Conservation (phyloP, 2,888 invertebrate species). For the Mechanitis messenoides region DNA sequence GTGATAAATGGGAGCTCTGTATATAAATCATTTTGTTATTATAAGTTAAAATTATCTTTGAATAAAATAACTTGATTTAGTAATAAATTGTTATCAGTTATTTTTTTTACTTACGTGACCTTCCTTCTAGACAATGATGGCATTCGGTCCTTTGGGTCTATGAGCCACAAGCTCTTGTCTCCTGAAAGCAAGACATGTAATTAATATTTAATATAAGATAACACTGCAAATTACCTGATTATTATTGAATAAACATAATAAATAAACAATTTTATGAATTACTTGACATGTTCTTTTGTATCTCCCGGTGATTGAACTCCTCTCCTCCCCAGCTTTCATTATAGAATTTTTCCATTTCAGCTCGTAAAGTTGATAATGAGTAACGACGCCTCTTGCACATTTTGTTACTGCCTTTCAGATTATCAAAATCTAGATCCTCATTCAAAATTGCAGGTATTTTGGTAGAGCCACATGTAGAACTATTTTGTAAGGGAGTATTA, state of each 20-base stretch:
- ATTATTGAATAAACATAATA: background rate
- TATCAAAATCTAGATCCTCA: conserved; percentile 66
- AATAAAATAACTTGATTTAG: too few relatives aligned
- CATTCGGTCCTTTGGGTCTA: conserved; percentile 67
- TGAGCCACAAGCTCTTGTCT: conserved; percentile 75
- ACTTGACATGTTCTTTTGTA: conserved; percentile 81
- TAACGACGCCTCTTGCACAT: conserved; percentile 52
- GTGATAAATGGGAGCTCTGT: too few relatives aligned
- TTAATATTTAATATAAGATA: conserved; percentile 6
- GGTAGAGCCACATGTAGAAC: conserved; percentile 58
- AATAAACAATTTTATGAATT: conserved; percentile 22
- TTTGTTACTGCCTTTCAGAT: conserved; percentile 60
- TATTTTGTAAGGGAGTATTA: conserved; percentile 23
- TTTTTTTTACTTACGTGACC: conserved; percentile 49
- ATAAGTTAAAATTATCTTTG: too few relatives aligned
- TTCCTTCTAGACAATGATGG: conserved; percentile 50
- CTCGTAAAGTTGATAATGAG: conserved; percentile 59
- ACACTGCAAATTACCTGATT: background rate
- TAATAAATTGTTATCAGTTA: background rate
- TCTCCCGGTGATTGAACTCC: conserved; percentile 74
- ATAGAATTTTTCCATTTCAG: conserved; percentile 80
- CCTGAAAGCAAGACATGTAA: conserved; percentile 52
- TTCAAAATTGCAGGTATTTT: conserved; percentile 64
- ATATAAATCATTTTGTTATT: too few relatives aligned
- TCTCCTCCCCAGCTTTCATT: conserved; percentile 81